Conservation (phyloP, 2,888 invertebrate species). For the Spilosoma lubricipeda region DNA sequence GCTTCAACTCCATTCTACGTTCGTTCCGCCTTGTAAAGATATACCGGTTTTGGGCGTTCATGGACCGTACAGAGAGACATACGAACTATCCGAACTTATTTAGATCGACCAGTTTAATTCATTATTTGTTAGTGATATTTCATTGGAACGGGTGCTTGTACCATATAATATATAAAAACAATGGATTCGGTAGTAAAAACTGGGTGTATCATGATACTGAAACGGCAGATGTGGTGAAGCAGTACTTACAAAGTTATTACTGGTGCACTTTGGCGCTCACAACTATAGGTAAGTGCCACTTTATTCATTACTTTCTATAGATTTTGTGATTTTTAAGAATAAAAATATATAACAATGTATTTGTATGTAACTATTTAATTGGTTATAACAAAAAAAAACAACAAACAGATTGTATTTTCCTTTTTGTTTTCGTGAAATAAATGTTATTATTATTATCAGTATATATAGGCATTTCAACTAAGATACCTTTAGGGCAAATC, state of each 20-base stretch:
- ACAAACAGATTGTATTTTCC: no score
- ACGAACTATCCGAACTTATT: conserved; percentile 99
- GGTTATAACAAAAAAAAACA: background rate
- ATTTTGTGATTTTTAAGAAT: background rate
- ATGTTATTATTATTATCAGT: no score
- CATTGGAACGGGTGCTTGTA: conserved; percentile 99
- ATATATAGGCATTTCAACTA: background rate
- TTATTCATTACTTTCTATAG: conserved; percentile 17
- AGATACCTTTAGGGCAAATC: background rate
- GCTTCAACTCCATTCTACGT: conserved; percentile 97
- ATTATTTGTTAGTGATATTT: conserved; percentile 98
- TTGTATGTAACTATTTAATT: background rate
- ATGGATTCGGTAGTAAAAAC: conserved; percentile 97
- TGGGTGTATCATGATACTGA: conserved; percentile 96
- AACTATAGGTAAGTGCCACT: conserved; percentile 91
- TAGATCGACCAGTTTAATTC: conserved; percentile 95
- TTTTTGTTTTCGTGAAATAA: no score
- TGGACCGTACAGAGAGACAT: conserved; percentile 99
- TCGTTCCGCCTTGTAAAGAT: conserved; percentile 98
- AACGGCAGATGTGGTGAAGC: conserved; percentile 95
- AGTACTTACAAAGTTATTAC: conserved; percentile 99
- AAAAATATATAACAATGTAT: background rate
- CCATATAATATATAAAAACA: conserved; percentile 98
- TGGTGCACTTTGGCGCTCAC: conserved; percentile 99
- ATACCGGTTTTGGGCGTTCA: conserved; percentile 99